Evolutionary conservation across 2,113 vertebrate genomes (phyloP).

Genomic region (Laterallus jamaicensis): DNA sequence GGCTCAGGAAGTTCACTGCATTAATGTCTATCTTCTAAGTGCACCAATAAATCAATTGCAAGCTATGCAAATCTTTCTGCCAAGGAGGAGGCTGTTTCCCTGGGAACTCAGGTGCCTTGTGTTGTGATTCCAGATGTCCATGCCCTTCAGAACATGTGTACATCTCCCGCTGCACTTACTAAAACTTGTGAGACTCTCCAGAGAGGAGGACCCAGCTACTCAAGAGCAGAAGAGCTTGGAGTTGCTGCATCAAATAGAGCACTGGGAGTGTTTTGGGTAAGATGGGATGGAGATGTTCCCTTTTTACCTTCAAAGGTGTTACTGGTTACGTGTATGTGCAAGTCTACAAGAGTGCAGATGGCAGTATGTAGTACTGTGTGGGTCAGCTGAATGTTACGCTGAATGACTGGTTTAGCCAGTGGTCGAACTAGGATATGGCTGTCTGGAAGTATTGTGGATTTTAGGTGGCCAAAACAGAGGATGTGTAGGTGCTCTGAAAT

Average conservation of each 20-base stretch:
- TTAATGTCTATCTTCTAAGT: constrained; percentile 25
- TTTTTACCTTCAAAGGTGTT: neutral
- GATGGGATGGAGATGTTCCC: neutral
- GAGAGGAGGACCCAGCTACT: constrained; percentile 19
- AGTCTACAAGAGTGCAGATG: neutral
- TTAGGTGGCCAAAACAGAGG: neutral
- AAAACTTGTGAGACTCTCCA: constrained; percentile 47
- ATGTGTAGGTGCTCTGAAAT: neutral
- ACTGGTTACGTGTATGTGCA: neutral
- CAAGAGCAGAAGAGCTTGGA: constrained; percentile 21
- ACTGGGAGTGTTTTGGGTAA: constrained; percentile 52
- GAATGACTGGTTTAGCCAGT: neutral
- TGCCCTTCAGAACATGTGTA: constrained; percentile 66
- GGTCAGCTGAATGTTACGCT: neutral
- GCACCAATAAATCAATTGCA: constrained; percentile 20
- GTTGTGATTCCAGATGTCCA: constrained; percentile 57
- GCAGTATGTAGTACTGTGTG: neutral
- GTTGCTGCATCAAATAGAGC: constrained; percentile 44
- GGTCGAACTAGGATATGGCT: neutral
- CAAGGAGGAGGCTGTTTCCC: neutral
- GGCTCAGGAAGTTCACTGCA: constrained; percentile 39
- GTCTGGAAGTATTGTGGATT: neutral
- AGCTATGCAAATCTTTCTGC: neutral
- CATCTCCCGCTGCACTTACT: constrained; percentile 63
- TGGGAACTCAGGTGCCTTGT: constrained; percentile 8